A percentile compares a stretch with the other conserved stretches of the same genome.
These are phyloP conservation scores for Molorchus minor DNA, from an alignment of 2,888 invertebrate species.

Conservation along the genomic window DNA sequence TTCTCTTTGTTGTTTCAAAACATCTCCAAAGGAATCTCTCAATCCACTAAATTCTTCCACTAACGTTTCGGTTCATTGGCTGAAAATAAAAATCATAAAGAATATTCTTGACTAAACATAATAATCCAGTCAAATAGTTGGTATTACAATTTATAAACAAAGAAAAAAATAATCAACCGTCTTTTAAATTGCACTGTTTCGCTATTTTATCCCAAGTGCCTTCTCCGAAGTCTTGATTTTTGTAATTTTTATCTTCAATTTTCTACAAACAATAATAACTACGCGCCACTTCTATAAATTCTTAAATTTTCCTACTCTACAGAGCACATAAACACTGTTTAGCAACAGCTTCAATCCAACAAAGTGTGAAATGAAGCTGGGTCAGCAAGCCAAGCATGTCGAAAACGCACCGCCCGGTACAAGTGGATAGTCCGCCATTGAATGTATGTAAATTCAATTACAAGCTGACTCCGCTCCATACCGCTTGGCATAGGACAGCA, in stretches of 20 bases:
- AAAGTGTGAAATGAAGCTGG: too few species aligned
- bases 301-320: too few species aligned
- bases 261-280: not conserved
- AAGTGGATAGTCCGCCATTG: too few species aligned
- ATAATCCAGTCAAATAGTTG: not conserved
- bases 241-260: not conserved
- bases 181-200: not conserved
- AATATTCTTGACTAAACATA: not conserved
- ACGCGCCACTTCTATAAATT: not conserved
- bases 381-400: too few species aligned
- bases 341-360: too few species aligned
- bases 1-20: not conserved
- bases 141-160: not conserved
- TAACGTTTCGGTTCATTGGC: not conserved
- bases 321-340: not conserved
- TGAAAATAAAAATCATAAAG: not conserved
- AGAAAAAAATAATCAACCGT: not conserved
- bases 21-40: not conserved
- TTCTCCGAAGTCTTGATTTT: not conserved
- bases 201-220: not conserved
- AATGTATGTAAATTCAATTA: too few species aligned
- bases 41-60: not conserved
- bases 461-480: too few species aligned
- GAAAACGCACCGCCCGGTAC: too few species aligned
- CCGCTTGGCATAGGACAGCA: too few species aligned